Conservation (phyloP, 1,140 invertebrate species). For the Zaprionus davidi region DNA sequence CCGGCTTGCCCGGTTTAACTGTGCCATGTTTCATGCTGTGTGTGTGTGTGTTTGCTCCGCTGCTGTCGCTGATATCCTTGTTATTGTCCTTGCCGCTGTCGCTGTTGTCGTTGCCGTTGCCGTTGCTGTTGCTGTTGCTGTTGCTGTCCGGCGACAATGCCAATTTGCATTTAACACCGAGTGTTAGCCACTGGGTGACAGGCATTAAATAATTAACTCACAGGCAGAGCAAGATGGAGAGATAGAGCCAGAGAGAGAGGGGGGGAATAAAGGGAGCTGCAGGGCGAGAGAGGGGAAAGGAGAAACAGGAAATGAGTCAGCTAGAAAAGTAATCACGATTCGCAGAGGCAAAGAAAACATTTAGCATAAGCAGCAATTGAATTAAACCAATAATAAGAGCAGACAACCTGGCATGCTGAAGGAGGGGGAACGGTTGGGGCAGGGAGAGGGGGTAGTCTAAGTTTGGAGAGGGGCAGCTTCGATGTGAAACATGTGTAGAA, state of each 20-base stretch:
- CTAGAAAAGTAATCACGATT: slow-evolving; percentile 60
- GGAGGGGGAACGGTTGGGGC: background rate
- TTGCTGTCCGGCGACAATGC: slow-evolving; percentile 52
- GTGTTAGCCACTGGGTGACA: slow-evolving; percentile 79
- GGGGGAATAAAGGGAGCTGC: background rate
- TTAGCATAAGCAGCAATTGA: slow-evolving; percentile 74
- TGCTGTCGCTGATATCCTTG: slow-evolving; percentile 11
- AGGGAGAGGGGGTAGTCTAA: background rate
- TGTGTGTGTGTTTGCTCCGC: slow-evolving; percentile 19
- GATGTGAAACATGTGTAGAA: slow-evolving; percentile 58
- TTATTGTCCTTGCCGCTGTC: slow-evolving; percentile 3
- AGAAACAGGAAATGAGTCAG: slow-evolving; percentile 6
- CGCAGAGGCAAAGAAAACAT: slow-evolving; percentile 56
- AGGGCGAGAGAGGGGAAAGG: background rate
- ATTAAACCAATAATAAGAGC: slow-evolving; percentile 74
- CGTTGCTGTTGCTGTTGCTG: slow-evolving; percentile 11
- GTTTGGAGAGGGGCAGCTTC: background rate
- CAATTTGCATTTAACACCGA: slow-evolving; percentile 74
- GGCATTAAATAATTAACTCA: slow-evolving; percentile 79
- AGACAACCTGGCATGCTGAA: slow-evolving; percentile 15
- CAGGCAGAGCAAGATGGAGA: slow-evolving; percentile 41
- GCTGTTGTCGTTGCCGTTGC: slow-evolving; percentile 5
- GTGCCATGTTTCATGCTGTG: slow-evolving; percentile 43
- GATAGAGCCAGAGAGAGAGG: background rate
- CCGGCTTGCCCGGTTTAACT: slow-evolving; percentile 36